phyloP scores from a whole-genome alignment of 2,113 vertebrate species.

The Melanostigma gelatinosum region DNA sequence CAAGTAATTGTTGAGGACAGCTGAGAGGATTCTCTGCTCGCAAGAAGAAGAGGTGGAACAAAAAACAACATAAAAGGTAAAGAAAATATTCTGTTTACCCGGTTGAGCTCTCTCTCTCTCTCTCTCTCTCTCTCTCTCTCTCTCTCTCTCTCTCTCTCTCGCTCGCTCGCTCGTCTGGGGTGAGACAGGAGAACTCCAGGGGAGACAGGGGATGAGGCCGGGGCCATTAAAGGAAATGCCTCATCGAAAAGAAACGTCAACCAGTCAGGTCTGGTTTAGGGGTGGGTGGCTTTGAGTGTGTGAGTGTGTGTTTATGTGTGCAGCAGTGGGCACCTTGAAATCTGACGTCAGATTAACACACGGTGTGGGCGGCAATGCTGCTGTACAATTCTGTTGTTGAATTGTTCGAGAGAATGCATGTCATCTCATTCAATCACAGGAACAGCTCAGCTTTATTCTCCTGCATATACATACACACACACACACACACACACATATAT shows the following conservation, averaged over 20 bases:
- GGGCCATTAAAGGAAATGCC: constrained; percentile 73
- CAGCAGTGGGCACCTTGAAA: constrained; percentile 48
- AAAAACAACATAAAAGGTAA: constrained; percentile 17
- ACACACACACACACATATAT: no score
- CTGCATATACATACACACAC: background rate
- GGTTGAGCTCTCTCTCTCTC: constrained; percentile 25
- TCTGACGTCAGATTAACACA: constrained; percentile 31
- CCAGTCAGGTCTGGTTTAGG: constrained; percentile 70
- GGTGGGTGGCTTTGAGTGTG: constrained; percentile 57
- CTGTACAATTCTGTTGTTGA: constrained; percentile 7
- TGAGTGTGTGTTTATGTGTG: constrained; percentile 14
- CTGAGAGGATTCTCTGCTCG: constrained; percentile 44
- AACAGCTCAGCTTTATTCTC: background rate
- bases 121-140: constrained; percentile 13
- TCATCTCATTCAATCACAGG: background rate
- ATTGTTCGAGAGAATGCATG: background rate
- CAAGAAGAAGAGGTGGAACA: constrained; percentile 7
- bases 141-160: constrained; percentile 13
- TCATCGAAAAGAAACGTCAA: constrained; percentile 65
- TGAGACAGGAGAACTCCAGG: constrained; percentile 68
- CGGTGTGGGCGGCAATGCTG: constrained; percentile 18
- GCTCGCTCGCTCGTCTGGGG: constrained; percentile 35
- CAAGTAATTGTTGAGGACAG: constrained; percentile 63
- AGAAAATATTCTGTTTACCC: constrained; percentile 63
- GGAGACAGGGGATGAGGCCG: constrained; percentile 70